Conservation (phyloP, 1,140 invertebrate species). For the Aphelenchoides besseyi region DNA sequence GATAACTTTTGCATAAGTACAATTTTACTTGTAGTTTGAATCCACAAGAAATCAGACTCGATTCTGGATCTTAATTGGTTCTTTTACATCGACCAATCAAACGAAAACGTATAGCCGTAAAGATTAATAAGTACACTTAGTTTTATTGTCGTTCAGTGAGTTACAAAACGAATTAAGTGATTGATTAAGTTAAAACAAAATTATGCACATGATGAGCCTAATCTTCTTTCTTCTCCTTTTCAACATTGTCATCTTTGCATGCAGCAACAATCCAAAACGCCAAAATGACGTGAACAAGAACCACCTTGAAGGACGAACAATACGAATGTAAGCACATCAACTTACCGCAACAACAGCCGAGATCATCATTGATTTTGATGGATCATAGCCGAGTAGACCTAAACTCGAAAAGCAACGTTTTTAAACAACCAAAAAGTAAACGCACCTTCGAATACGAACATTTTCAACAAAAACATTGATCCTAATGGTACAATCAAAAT, state of each 20-base stretch:
- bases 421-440: not conserved
- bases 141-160: no score
- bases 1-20: not conserved
- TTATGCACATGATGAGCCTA: not conserved
- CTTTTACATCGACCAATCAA: no score
- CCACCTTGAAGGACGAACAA: no score
- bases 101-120: no score
- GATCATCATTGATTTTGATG: conserved; percentile 44
- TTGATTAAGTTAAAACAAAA: conserved; percentile 7
- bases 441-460: conserved; percentile 41
- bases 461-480: conserved; percentile 48
- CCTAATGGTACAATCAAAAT: conserved; percentile 40
- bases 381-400: conserved; percentile 40
- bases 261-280: conserved; percentile 39
- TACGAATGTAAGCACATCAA: no score
- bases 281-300: conserved; percentile 45
- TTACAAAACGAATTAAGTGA: not conserved
- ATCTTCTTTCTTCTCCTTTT: conserved; percentile 21
- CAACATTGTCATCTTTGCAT: conserved; percentile 23
- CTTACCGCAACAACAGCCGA: conserved; percentile 43
- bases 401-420: conserved; percentile 13
- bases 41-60: not conserved
- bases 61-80: no score
- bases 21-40: not conserved
- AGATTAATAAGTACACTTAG: no score